Percentiles rank a stretch among this genome's conserved stretches.
Conservation (phyloP, 2,888 invertebrate genomes). For the Conops quadrifasciatus region DNA sequence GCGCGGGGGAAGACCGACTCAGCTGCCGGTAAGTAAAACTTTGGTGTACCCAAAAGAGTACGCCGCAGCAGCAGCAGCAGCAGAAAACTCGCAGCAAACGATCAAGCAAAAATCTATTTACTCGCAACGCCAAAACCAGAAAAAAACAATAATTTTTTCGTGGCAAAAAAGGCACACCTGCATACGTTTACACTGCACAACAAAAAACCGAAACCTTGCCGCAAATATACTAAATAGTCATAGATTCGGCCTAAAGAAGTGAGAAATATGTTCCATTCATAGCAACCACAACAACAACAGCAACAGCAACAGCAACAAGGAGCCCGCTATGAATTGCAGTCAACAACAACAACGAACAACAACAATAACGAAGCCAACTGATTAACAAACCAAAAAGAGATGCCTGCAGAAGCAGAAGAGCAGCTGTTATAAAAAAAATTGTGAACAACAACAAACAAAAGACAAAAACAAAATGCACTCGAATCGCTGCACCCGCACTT, state of each 20-base stretch:
- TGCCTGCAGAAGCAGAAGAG: not conserved
- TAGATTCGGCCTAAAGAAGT: constrained; percentile 6
- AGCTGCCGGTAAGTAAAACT: no score
- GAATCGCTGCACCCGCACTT: constrained; percentile 36
- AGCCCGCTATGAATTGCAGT: constrained; percentile 4
- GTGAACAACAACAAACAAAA: constrained; percentile 13
- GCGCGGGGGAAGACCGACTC: constrained; percentile 1
- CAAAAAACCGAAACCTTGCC: constrained; percentile 14
- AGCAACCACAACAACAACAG: not conserved
- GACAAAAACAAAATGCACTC: constrained; percentile 24
- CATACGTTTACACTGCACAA: not conserved
- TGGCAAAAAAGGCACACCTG: constrained; percentile 35
- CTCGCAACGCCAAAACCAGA: not conserved
- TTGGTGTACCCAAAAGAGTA: no score
- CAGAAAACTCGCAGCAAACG: no score
- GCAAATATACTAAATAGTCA: constrained; percentile 8
- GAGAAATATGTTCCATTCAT: not conserved
- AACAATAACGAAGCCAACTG: not conserved
- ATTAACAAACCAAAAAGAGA: not conserved
- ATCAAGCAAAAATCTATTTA: no score
- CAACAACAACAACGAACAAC: constrained; percentile 5
- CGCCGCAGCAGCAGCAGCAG: no score
- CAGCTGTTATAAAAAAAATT: not conserved
- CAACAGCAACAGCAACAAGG: not conserved
- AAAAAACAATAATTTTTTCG: constrained; percentile 27